Evolutionary conservation across 2,113 vertebrate species (phyloP).

Genomic region (Patagioenas fasciata): DNA sequence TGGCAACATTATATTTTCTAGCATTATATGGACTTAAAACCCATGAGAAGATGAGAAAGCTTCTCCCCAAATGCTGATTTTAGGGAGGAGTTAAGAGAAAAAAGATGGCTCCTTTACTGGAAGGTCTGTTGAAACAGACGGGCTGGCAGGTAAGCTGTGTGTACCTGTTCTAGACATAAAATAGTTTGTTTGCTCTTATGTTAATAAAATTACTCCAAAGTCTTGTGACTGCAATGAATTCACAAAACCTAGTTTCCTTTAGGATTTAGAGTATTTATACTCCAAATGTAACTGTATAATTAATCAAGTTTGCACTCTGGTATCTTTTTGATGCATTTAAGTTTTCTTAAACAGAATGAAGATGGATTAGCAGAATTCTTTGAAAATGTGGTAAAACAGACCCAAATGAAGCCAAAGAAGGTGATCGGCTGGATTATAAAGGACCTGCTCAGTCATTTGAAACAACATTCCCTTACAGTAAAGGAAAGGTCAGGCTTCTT

Average conservation of each 20-base stretch:
- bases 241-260: not conserved
- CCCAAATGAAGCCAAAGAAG: constrained; percentile 85
- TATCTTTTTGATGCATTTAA: not conserved
- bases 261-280: not conserved
- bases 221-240: not conserved
- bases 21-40: not conserved
- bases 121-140: not conserved
- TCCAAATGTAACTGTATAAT: not conserved
- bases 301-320: not conserved
- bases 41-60: not conserved
- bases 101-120: not conserved
- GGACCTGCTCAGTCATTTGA: constrained; percentile 84
- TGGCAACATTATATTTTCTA: not conserved
- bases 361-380: constrained; percentile 91
- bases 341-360: constrained; percentile 83
- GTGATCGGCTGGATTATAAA: constrained; percentile 94
- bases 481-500: constrained; percentile 86
- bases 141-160: not conserved
- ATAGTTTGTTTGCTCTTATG: not conserved
- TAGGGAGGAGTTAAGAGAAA: not conserved
- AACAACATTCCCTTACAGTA: constrained; percentile 80
- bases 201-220: not conserved
- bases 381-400: constrained; percentile 82
- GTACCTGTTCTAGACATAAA: not conserved
- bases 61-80: not conserved